These are phyloP conservation scores for Lucifuga dentata DNA, from an alignment of 2,113 vertebrate species.

Conservation along the genomic window DNA sequence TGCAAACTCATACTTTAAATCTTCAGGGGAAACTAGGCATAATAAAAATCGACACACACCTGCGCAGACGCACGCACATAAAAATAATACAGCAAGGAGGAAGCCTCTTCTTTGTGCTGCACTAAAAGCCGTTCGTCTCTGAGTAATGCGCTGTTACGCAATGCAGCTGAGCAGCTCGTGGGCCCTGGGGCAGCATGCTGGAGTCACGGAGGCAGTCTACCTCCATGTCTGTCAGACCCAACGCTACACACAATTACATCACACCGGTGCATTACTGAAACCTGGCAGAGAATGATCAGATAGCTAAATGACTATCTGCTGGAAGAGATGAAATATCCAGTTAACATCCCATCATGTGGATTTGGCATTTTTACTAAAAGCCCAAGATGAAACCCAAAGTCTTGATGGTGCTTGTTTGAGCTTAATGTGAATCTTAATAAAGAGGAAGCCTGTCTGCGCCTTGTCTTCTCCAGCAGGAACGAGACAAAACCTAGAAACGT, in stretches of 20 bases:
- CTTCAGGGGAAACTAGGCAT: conserved; percentile 23
- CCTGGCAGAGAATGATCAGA: conserved; percentile 8
- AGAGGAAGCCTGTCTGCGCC: conserved; percentile 15
- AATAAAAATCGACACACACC: conserved; percentile 23
- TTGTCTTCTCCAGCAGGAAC: conserved; percentile 52
- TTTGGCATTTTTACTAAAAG: too few relatives aligned
- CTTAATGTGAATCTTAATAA: not conserved
- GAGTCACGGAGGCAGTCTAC: conserved; percentile 52
- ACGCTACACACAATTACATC: conserved; percentile 38
- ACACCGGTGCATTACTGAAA: conserved; percentile 38
- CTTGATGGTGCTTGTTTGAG: too few relatives aligned
- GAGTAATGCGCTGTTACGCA: conserved; percentile 76
- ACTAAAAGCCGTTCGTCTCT: conserved; percentile 71
- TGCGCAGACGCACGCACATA: conserved; percentile 10
- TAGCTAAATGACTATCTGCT: not conserved
- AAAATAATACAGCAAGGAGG: conserved; percentile 34
- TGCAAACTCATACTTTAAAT: conserved; percentile 1
- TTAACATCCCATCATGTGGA: too few relatives aligned
- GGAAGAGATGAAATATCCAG: not conserved
- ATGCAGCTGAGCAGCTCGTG: conserved; percentile 67
- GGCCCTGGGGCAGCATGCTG: conserved; percentile 66
- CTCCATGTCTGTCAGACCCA: conserved; percentile 26
- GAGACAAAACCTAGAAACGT: conserved; percentile 52
- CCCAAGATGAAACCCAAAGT: too few relatives aligned
- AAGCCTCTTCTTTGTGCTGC: conserved; percentile 50